Evolutionary conservation across 2,113 vertebrate genomes (phyloP).

Genomic region (Periophthalmodon schlosseri): DNA sequence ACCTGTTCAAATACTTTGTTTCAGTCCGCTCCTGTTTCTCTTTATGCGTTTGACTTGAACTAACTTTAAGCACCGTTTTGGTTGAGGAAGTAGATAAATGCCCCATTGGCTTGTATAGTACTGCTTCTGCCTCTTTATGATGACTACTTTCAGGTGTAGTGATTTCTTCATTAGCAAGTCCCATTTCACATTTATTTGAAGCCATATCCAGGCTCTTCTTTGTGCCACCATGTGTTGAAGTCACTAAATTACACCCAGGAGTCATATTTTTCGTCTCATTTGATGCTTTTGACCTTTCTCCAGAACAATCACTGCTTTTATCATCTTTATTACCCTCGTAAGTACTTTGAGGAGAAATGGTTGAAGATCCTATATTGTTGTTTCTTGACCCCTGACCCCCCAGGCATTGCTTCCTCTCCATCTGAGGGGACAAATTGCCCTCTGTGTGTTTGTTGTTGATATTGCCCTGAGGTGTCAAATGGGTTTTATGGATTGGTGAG

Average conservation of each 20-base stretch:
- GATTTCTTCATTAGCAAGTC: neutral
- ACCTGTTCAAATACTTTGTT: constrained; percentile 1
- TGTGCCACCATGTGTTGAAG: neutral
- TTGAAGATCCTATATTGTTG: neutral
- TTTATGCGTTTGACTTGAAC: neutral
- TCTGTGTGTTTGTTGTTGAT: constrained; percentile 12
- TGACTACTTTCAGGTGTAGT: neutral
- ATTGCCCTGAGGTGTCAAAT: constrained; percentile 10
- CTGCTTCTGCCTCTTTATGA: neutral
- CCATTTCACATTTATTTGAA: constrained; percentile 1
- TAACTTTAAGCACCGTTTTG: neutral
- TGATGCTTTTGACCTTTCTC: constrained; percentile 1
- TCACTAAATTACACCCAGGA: constrained; percentile 5
- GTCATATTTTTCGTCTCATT: neutral
- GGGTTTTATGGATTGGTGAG: neutral
- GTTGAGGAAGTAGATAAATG: neutral
- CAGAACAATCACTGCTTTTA: neutral
- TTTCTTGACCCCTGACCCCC: constrained; percentile 10
- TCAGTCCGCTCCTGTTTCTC: constrained; percentile 9
- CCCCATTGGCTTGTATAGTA: neutral
- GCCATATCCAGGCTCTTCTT: neutral
- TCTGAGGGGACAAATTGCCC: constrained; percentile 17
- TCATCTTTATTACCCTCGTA: constrained; percentile 9
- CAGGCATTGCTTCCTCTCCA: constrained; percentile 11
- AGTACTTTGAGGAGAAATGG: constrained; percentile 12